Base-by-base conservation (phyloP, 2,888 invertebrate genomes). In the Autographa gamma region DNA sequence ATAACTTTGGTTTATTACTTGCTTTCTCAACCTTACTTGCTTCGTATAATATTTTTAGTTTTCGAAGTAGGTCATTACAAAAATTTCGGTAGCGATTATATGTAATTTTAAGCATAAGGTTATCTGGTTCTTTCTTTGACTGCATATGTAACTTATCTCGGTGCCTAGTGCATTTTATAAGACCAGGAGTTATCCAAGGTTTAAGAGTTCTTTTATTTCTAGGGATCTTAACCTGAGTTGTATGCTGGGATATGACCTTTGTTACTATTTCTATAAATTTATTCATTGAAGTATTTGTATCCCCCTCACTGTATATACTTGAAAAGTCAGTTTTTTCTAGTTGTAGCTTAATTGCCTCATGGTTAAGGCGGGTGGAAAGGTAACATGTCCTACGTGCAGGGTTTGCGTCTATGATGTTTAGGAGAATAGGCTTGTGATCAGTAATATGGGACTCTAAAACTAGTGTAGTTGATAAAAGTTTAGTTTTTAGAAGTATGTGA, bases 11-110 rank as follows among this genome's bases (percentile, higher is more conserved):
- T 48, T 62, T 62, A 25, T 31, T 48, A 43, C 31, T 62, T 48
- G 62, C 32, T 62, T 48, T 62, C 43, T 62, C 62, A 7, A 48
- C 2, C 18, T 48, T 31, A 8, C 13, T 18, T 14, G 19, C 48
- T 60, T 60, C 62, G 62, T 62, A 48, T 3, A 1, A 9, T 62
- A 9, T 62, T 62, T 62, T 62, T 48, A 62, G 16, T 62, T 62
- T 41, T 25, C 43, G 32, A 5, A 48, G 48, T 25, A 62, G 31
- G 25, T 7, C 19, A 32, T 62, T 62, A 25, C 62, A 62, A 11
- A 31, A 62, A 31, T 62, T 62, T 8, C 62, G 43, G 13, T 62
- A 62, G 11, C 62, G 43, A 5, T 43, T 48, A 16, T 62, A 62
- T 3, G 62, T 62, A 14, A 31, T 48, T 62, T 62, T 43, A 14